A percentile compares a stretch with the other conserved stretches of the same genome.
These are phyloP conservation scores for Epsilonema sp. DNA, from an alignment of 2,888 invertebrate genomes.

Conservation along the genomic window DNA sequence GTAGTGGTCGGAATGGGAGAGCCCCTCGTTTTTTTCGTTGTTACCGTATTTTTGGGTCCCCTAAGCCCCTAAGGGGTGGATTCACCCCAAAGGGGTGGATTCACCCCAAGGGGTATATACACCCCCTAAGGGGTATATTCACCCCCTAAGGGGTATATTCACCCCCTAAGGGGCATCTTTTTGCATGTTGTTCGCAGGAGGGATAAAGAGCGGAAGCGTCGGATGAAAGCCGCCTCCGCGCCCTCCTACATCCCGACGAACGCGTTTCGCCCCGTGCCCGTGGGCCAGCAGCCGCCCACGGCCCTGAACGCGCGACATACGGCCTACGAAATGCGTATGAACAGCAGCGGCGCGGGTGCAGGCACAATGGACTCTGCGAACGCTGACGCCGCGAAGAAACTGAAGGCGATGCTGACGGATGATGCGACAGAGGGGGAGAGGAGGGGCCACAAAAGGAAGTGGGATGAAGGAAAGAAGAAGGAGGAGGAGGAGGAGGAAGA, in stretches of 20 bases:
- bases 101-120: too few relatives aligned
- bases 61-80: too few relatives aligned
- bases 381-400: slow-evolving; percentile 29
- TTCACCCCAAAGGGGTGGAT: too few relatives aligned
- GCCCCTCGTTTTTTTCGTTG: too few relatives aligned
- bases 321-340: slow-evolving; percentile 48
- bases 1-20: too few relatives aligned
- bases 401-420: slow-evolving; percentile 37
- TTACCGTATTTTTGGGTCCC: too few relatives aligned
- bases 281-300: slow-evolving; percentile 27
- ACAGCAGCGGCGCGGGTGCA: slow-evolving; percentile 2
- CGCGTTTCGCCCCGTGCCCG: slow-evolving; percentile 40
- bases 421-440: background rate
- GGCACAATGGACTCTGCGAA: too few relatives aligned
- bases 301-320: slow-evolving; percentile 53
- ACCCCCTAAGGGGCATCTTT: too few relatives aligned
- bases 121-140: too few relatives aligned
- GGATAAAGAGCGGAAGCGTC: slow-evolving; percentile 40
- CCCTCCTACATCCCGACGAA: slow-evolving; percentile 51
- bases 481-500: slow-evolving; percentile 8
- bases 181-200: too few relatives aligned
- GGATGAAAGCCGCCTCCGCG: slow-evolving; percentile 32
- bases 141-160: too few relatives aligned
- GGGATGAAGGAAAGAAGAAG: background rate
- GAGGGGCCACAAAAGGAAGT: background rate